phyloP scores from a whole-genome alignment of 2,888 invertebrate genomes.

The Silvanus unidentatus region DNA sequence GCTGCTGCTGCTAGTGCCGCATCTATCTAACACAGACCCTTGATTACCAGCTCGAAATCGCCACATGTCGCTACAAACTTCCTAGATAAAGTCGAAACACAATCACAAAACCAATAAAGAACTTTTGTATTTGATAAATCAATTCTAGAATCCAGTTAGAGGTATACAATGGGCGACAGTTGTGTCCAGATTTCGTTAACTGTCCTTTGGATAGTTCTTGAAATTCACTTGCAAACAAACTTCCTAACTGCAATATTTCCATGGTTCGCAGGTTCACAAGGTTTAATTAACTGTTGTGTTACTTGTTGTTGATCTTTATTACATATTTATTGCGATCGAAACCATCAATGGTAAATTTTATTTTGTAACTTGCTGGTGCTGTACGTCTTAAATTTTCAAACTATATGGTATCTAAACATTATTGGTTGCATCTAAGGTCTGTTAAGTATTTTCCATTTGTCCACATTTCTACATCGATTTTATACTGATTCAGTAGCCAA shows the following conservation, averaged over 20 bases:
- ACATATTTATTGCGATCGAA: no score
- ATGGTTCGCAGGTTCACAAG: no score
- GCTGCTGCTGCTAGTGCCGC: conserved; percentile 6
- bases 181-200: conserved; percentile 31
- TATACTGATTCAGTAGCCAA: conserved; percentile 32
- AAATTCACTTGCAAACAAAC: conserved; percentile 23
- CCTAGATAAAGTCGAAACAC: conserved; percentile 35
- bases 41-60: conserved; percentile 30
- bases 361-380: no score
- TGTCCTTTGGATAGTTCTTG: conserved; percentile 15
- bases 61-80: conserved; percentile 34
- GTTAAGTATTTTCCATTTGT: conserved; percentile 27
- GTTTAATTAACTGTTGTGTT: no score
- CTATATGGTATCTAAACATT: no score
- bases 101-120: conserved; percentile 41
- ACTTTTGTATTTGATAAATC: conserved; percentile 43
- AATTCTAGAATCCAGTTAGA: conserved; percentile 34
- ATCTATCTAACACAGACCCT: conserved; percentile 13
- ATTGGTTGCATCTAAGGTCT: conserved; percentile 14
- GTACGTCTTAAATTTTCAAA: no score
- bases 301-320: no score
- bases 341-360: no score
- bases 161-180: conserved; percentile 33
- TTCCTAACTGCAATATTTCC: no score
- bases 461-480: conserved; percentile 20